Evolutionary conservation across 2,797 vertebrate genomes (phyloP).

Genomic region (Hyperoplus lanceolatus): DNA sequence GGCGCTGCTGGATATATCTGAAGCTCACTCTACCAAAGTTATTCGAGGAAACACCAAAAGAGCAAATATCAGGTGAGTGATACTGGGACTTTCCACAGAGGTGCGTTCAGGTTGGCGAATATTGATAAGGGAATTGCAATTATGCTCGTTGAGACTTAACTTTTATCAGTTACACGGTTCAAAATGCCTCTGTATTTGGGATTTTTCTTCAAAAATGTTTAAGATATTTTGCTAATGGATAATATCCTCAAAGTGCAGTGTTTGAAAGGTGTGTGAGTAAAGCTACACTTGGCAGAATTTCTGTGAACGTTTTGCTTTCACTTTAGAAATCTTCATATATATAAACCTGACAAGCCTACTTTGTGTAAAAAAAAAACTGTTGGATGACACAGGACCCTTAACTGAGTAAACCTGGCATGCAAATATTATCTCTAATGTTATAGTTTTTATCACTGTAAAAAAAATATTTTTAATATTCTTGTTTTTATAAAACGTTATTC

Average conservation of each 20-base stretch:
- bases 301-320: not conserved
- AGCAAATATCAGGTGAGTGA: slow-evolving; percentile 67
- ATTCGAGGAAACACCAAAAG: slow-evolving; percentile 40
- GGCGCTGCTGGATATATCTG: slow-evolving; percentile 60
- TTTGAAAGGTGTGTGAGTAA: not conserved
- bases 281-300: not conserved
- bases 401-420: not conserved
- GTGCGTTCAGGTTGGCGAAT: not conserved
- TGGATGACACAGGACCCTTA: not conserved
- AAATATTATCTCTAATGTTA: no score
- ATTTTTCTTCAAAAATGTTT: not conserved
- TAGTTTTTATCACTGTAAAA: no score
- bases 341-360: no score
- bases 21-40: slow-evolving; percentile 21
- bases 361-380: no score
- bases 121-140: fast-evolving
- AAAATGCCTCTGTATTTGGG: fast-evolving
- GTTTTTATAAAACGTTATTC: no score
- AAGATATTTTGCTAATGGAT: not conserved
- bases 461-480: no score
- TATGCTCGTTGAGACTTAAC: fast-evolving
- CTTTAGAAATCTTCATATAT: not conserved
- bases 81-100: not conserved
- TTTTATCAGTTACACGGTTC: not conserved
- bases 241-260: not conserved